Percentiles rank a stretch among this genome's conserved stretches.
phyloP scores from a whole-genome alignment of 2,888 invertebrate genomes.

The Ptycholaimellus sp. region DNA sequence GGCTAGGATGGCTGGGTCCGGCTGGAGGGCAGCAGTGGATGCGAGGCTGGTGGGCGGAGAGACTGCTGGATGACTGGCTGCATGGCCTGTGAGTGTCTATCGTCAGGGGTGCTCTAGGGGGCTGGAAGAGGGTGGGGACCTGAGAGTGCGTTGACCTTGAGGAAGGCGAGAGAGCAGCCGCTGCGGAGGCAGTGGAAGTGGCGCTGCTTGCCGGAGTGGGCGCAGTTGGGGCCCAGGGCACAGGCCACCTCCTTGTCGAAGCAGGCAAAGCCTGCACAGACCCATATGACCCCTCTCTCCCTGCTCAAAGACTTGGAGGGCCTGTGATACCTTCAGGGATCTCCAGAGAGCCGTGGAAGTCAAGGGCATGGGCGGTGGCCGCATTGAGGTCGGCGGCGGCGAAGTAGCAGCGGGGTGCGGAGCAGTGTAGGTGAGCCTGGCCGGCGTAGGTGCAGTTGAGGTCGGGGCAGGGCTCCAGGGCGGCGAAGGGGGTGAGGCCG shows the following conservation, averaged over 20 bases:
- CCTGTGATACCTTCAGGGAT: constrained; percentile 56
- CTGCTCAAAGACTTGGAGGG: too few relatives aligned
- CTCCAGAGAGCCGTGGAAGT: constrained; percentile 36
- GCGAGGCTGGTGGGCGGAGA: not conserved
- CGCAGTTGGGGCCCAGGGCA: constrained; percentile 17
- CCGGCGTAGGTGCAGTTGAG: constrained; percentile 44
- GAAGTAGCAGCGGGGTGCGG: constrained; percentile 53
- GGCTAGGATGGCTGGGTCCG: too few relatives aligned
- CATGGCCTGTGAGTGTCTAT: not conserved
- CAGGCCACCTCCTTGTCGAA: constrained; percentile 36
- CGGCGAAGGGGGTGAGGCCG: constrained; percentile 2
- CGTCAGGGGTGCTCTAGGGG: not conserved
- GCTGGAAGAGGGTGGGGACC: not conserved
- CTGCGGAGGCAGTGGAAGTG: constrained; percentile 52
- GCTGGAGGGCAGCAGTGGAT: too few relatives aligned
- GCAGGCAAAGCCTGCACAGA: constrained; percentile 63
- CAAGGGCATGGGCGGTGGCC: not conserved
- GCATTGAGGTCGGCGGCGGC: constrained; percentile 38
- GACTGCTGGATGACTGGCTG: not conserved
- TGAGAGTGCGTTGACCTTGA: constrained; percentile 5
- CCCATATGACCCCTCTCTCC: too few relatives aligned
- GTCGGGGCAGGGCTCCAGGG: constrained; percentile 30
- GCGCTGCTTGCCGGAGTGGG: constrained; percentile 42
- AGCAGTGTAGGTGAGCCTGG: constrained; percentile 60
- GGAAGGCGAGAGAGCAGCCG: constrained; percentile 31